A percentile compares a stretch with the other conserved stretches of the same genome.
These are phyloP conservation scores for Pseudochirops corinnae DNA, from an alignment of 2,797 vertebrate species.

Conservation along the genomic window DNA sequence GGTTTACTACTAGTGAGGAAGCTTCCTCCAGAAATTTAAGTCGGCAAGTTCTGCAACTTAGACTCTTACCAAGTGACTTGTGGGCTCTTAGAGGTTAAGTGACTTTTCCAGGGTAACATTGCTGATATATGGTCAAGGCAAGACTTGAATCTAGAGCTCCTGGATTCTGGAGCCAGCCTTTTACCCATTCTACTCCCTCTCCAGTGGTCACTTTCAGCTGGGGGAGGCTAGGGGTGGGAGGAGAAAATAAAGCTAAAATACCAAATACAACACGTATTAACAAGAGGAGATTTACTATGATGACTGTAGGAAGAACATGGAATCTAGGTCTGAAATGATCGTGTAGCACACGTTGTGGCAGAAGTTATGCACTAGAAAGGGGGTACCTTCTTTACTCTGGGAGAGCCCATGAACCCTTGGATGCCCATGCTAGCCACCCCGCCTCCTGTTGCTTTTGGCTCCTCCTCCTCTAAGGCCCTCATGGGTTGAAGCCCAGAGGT, in stretches of 20 bases:
- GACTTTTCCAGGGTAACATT: background rate
- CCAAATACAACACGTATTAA: conserved; percentile 88
- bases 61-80: background rate
- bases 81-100: background rate
- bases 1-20: background rate
- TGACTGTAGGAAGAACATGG: conserved; percentile 88
- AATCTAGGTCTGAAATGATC: conserved; percentile 91
- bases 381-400: conserved; percentile 92
- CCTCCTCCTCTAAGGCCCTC: background rate
- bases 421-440: background rate
- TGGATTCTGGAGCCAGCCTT: background rate
- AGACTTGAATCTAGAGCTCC: background rate
- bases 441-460: no score
- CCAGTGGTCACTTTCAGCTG: background rate
- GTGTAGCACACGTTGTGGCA: conserved; percentile 87
- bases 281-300: conserved; percentile 86
- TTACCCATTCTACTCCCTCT: background rate
- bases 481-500: conserved; percentile 7
- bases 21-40: background rate
- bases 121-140: background rate
- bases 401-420: conserved; percentile 88
- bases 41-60: background rate
- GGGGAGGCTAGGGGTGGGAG: background rate
- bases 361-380: conserved; percentile 90
- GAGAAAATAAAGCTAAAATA: background rate